These are phyloP conservation scores for Nematolebias whitei DNA, from an alignment of 2,113 vertebrate species.

Conservation along the genomic window DNA sequence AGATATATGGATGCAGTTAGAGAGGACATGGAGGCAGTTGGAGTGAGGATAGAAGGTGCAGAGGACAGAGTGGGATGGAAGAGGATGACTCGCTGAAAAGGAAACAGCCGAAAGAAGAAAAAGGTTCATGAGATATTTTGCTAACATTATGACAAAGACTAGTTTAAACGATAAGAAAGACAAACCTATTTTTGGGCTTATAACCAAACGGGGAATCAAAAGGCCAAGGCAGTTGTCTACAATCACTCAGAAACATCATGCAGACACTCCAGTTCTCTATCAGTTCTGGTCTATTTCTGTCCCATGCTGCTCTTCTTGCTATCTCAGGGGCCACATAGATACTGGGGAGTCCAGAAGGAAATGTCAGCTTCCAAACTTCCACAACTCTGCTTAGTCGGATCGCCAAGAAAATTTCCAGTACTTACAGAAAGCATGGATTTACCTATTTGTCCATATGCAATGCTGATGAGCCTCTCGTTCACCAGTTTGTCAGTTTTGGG, in stretches of 20 bases:
- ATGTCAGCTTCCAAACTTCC: neutral
- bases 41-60: no score
- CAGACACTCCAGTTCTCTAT: constrained; percentile 23
- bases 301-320: constrained; percentile 21
- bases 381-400: neutral
- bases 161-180: neutral
- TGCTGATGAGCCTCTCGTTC: constrained; percentile 93
- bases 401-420: no score
- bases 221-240: neutral
- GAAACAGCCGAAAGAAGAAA: no score
- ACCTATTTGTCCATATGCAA: constrained; percentile 94
- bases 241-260: constrained; percentile 22
- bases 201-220: constrained; percentile 10
- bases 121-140: no score
- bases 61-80: no score
- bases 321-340: constrained; percentile 44
- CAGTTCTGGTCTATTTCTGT: constrained; percentile 55
- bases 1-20: no score
- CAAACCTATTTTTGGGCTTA: constrained; percentile 22
- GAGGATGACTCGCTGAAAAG: no score
- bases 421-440: neutral
- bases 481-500: constrained; percentile 92
- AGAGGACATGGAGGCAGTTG: no score
- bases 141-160: no score
- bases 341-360: neutral